These are phyloP conservation scores for Phenganax stokvisi DNA, from an alignment of 92 coral and sea anemone species.

Conservation along the genomic window DNA sequence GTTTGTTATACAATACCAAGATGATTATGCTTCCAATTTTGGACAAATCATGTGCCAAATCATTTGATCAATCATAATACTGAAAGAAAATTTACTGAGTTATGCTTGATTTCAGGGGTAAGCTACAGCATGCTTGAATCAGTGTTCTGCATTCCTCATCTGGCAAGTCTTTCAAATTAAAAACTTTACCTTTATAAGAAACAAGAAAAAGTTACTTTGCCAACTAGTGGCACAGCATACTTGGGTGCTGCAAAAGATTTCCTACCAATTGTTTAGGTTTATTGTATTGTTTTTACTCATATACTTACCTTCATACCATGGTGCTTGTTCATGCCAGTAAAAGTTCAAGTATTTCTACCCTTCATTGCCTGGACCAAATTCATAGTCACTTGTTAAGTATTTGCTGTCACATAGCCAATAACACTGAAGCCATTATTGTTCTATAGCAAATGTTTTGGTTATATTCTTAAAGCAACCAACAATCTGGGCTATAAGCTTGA, in stretches of 20 bases:
- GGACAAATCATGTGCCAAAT: too few species aligned
- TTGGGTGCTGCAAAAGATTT: not conserved
- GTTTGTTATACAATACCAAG: too few species aligned
- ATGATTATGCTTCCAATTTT: too few species aligned
- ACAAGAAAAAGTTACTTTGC: not conserved
- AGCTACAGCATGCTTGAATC: not conserved
- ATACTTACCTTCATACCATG: not conserved
- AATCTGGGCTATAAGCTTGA: conserved; percentile 30
- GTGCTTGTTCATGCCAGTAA: not conserved
- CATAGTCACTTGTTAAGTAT: conserved; percentile 2
- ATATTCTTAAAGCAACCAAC: conserved; percentile 45
- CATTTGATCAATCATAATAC: not conserved
- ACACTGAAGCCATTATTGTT: conserved; percentile 45
- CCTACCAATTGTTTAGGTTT: not conserved
- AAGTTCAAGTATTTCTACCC: not conserved
- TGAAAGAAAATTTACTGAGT: not conserved
- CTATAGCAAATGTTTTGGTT: conserved; percentile 22
- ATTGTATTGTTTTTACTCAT: not conserved
- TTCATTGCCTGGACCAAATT: conserved; percentile 43
- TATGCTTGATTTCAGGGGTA: not conserved
- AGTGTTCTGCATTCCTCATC: not conserved
- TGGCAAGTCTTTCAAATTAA: not conserved
- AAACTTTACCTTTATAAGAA: not conserved
- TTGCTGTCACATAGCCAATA: conserved; percentile 36
- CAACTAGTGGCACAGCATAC: not conserved